These are phyloP conservation scores for Colossoma macropomum DNA, from an alignment of 2,113 vertebrate species.

Conservation along the genomic window DNA sequence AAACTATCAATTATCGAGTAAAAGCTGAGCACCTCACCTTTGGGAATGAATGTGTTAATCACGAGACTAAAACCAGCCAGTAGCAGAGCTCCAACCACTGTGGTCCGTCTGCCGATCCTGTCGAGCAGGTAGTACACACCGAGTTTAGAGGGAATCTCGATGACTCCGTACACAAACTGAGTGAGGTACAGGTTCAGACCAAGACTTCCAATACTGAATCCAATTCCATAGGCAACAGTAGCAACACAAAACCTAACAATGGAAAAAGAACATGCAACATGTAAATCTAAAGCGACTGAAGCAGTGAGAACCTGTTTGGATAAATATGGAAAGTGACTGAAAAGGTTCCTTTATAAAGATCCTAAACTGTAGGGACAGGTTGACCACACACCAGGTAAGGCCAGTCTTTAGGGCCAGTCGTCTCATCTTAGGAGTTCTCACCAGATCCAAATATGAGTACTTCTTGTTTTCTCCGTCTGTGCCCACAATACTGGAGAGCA, in stretches of 20 bases:
- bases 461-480: slow-evolving; percentile 55
- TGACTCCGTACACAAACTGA: slow-evolving; percentile 69
- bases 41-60: slow-evolving; percentile 74
- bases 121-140: slow-evolving; percentile 68
- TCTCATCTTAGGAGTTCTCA: slow-evolving; percentile 77
- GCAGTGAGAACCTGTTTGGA: too few species aligned
- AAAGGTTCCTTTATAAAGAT: too few species aligned
- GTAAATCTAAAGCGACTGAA: too few species aligned
- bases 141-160: slow-evolving; percentile 76
- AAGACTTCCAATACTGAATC: slow-evolving; percentile 75
- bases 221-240: slow-evolving; percentile 73
- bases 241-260: slow-evolving; percentile 73
- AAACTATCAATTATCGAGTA: too few species aligned
- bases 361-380: not conserved
- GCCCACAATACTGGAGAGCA: slow-evolving; percentile 59
- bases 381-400: slow-evolving; percentile 66
- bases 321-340: too few species aligned
- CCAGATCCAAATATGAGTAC: slow-evolving; percentile 76
- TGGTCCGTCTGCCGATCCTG: slow-evolving; percentile 67
- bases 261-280: not conserved
- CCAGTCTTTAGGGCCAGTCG: slow-evolving; percentile 72
- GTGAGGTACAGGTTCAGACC: slow-evolving; percentile 76
- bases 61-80: slow-evolving; percentile 68
- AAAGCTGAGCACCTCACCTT: slow-evolving; percentile 62
- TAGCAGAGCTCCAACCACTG: slow-evolving; percentile 57